These are phyloP conservation scores for Calameuta filiformis DNA, from an alignment of 2,888 invertebrate genomes.

Conservation along the genomic window DNA sequence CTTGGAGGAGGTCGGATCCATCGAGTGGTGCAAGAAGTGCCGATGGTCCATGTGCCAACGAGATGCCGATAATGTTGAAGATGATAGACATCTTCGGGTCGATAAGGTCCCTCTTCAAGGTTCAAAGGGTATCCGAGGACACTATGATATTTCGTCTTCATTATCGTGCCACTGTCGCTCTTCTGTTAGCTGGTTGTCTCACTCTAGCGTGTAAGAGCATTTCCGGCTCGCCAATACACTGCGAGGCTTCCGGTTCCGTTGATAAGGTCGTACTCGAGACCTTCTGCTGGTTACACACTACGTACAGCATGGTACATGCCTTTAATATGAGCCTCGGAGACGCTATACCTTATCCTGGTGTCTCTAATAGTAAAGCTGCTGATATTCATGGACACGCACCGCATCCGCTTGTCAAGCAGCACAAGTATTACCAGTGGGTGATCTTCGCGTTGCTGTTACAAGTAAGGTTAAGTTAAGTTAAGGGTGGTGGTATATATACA, in stretches of 20 bases:
- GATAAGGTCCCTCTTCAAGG: constrained; percentile 61
- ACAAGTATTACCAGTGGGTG: constrained; percentile 73
- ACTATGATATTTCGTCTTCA: constrained; percentile 68
- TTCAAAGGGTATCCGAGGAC: constrained; percentile 63
- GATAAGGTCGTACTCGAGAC: constrained; percentile 86
- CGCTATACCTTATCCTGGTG: constrained; percentile 83
- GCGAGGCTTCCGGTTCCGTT: constrained; percentile 64
- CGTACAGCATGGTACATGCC: constrained; percentile 82
- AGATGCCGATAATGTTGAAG: constrained; percentile 62
- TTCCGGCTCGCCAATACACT: constrained; percentile 66
- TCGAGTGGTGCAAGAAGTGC: not conserved
- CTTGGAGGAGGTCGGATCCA: not conserved
- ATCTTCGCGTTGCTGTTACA: constrained; percentile 71
- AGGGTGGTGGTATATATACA: not conserved
- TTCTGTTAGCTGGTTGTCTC: constrained; percentile 67
- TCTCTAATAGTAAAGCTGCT: constrained; percentile 71
- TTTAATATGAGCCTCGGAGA: constrained; percentile 74
- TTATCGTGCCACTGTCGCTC: constrained; percentile 68
- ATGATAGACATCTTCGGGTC: constrained; percentile 64
- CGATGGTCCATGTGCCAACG: constrained; percentile 16
- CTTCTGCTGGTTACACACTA: constrained; percentile 94
- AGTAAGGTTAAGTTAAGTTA: constrained; percentile 57
- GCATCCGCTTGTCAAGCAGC: constrained; percentile 63
- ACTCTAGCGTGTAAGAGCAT: constrained; percentile 68
- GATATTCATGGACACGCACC: constrained; percentile 68